Evolutionary conservation across 2,797 vertebrate genomes (phyloP).

Genomic region (Coregonus suidteri): DNA sequence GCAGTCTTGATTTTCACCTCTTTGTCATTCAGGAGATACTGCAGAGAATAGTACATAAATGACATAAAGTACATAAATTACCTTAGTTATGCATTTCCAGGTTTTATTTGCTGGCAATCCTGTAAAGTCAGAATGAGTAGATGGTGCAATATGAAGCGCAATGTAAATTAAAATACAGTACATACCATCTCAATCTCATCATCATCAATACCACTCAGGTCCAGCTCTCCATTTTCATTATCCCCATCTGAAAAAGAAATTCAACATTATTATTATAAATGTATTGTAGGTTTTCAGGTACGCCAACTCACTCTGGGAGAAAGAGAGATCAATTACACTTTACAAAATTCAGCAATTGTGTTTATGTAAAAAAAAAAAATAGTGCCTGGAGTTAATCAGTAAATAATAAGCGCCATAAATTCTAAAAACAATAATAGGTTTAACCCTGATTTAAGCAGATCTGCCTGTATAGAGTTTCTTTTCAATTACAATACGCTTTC

Average conservation of each 20-base stretch:
- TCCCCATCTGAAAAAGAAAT: slow-evolving; percentile 68
- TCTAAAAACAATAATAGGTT: background rate
- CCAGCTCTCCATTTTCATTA: slow-evolving; percentile 86
- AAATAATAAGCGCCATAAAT: background rate
- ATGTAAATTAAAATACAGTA: slow-evolving; percentile 9
- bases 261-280: no score
- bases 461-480: background rate
- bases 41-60: slow-evolving; percentile 32
- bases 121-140: no score
- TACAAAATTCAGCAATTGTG: background rate
- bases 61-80: slow-evolving; percentile 5
- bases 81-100: no score
- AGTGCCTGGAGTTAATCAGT: background rate
- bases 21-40: slow-evolving; percentile 93
- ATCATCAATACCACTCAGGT: slow-evolving; percentile 95
- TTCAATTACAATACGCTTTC: slow-evolving; percentile 11
- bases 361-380: background rate
- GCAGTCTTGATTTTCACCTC: slow-evolving; percentile 92
- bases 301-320: background rate
- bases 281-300: background rate
- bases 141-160: background rate
- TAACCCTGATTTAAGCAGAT: background rate
- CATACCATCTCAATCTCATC: slow-evolving; percentile 91
- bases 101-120: no score
- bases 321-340: background rate